Evolutionary conservation across 2,797 vertebrate species (phyloP), one percentile per base, ranked within the genome.

Genomic region (Pantherophis alleghaniensis): DNA sequence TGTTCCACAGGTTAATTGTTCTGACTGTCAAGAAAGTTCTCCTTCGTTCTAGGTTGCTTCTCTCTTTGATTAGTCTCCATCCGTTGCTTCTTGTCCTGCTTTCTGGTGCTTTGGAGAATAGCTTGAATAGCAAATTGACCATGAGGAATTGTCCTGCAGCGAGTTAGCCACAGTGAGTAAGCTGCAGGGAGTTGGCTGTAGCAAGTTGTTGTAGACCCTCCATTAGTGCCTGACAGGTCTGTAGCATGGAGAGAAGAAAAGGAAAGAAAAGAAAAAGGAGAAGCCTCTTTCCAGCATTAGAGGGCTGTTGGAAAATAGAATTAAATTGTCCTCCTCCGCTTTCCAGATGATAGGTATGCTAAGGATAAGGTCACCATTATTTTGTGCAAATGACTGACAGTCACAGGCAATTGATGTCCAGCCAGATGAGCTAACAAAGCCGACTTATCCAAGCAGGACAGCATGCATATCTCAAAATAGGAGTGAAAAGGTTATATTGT

Each of bases 231-330:
- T 51, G 47, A 51, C 47, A 51, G 47, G 47, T 51, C 47, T 51
- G 6, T 51, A 51, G 47, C 47, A 51, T 51, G 47, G 47, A 51
- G 47, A 51, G 6, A 51, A 51, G 51, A 10, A 53, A 53, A 53
- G 51, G 9, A 53, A 10, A 53, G 91, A 55, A 56, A 93, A 91
- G 92, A 66, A 63, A 91, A 10, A 16, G 16, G 9, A 28, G 51
- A 32, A 42, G 79, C 32, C 3, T 91, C 56, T 59, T 0, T 9
- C 47, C 24, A 14, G 12, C 9, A 88, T 89, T 93, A 87, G 86
- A 89, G 93, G 66, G 95, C 86, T 53, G 60, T 0, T 53, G 55
- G 37, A 37, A 94, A 94, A 93, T 93, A 2, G 90, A 93, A 83
- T 60, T 12, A 74, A 47, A 55, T 7, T 1, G 28, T 95, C 94